Evolutionary conservation across 2,113 vertebrate genomes (phyloP).

Genomic region (Marcusenius ussheri): DNA sequence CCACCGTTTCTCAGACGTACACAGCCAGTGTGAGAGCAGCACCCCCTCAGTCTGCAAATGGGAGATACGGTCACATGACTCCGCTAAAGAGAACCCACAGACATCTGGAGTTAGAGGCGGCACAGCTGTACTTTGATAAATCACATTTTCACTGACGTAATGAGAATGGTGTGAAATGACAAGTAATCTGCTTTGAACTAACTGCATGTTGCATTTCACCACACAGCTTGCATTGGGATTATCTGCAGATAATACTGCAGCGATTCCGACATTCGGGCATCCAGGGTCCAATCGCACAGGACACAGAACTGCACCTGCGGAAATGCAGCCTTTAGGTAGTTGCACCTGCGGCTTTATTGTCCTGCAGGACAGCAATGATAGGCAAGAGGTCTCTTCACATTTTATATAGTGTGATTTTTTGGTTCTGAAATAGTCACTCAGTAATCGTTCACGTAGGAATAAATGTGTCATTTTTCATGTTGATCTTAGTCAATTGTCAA

Average conservation of each 20-base stretch:
- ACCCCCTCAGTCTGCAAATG: not conserved
- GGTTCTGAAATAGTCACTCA: not conserved
- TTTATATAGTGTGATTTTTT: not conserved
- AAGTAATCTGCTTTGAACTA: not conserved
- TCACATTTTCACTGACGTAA: not conserved
- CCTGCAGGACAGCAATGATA: not conserved
- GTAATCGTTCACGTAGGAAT: not conserved
- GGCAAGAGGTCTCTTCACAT: not conserved
- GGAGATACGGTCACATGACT: not conserved
- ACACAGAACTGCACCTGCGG: not conserved
- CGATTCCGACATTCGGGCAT: not conserved
- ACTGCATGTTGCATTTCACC: not conserved
- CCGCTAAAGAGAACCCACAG: not conserved
- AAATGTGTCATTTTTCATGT: not conserved
- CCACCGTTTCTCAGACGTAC: not conserved
- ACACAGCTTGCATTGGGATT: not conserved
- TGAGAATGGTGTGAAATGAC: not conserved
- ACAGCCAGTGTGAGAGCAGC: not conserved
- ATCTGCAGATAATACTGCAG: not conserved
- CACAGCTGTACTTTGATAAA: not conserved
- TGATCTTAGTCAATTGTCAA: not conserved
- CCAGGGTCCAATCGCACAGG: not conserved
- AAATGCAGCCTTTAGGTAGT: not conserved
- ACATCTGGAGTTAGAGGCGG: not conserved
- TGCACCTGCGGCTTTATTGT: not conserved